Evolutionary conservation across 2,888 invertebrate species (phyloP), one percentile per base, ranked within the genome.

Genomic region (Catonia carolina): DNA sequence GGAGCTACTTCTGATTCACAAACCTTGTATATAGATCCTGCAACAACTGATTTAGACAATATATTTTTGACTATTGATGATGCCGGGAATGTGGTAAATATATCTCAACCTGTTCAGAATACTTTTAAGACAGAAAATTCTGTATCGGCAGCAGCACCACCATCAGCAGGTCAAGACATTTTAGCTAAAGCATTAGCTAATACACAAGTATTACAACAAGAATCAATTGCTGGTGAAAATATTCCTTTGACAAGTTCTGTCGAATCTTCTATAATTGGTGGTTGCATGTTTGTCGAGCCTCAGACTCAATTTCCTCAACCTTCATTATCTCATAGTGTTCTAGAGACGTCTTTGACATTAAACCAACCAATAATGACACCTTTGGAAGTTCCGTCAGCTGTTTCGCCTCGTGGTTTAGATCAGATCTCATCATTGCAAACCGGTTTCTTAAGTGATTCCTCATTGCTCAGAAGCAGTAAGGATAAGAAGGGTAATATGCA

Each of bases 301-400:
- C 27, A 27, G 8, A 22, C 53, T 3, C 50, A 45, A 0, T 60
- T 56, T 18, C 57, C 57, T 31, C 35, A 52, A 15, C 53, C 62
- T 10, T 51, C 59, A 14, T 49, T 64, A 6, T 53, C 62, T 8
- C 60, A 62, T 36, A 61, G 55, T 15, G 85, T 87, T 0, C 79
- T 83, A 2, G 89, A 88, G 70, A 89, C 89, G 0, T 88, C 85
- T 63, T 77, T 85, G 3, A 80, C 84, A 10, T 75, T 88, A 14
- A 80, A 87, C 68, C 86, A 84, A 70, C 86, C 89, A 0, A 89
- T 89, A 53, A 89, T 89, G 89, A 85, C 89, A 1, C 84, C 89
- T 0, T 72, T 85, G 22, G 89, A 89, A 71, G 78, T 84, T 20
- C 86, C 87, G 4, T 63, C 65, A 8, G 52, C 53, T 31, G 59